Conservation (phyloP, 2,113 vertebrate species). For the Chamaetylas fuelleborni region DNA sequence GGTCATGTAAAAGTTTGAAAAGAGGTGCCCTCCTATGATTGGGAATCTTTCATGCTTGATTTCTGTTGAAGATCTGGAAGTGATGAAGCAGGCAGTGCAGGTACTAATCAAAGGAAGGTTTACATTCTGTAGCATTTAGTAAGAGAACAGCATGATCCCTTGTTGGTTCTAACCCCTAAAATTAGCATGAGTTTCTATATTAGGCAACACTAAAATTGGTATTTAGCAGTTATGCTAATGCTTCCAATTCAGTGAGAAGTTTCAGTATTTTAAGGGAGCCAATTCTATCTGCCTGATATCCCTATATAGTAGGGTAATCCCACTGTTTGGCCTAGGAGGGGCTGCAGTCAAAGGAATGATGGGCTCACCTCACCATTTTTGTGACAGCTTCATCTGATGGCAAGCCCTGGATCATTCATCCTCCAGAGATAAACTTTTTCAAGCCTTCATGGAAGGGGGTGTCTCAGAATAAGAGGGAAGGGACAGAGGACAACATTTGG, state of each 20-base stretch:
- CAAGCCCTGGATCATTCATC: background rate
- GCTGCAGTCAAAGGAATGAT: background rate
- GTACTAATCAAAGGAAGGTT: background rate
- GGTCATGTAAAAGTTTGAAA: background rate
- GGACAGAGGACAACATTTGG: background rate
- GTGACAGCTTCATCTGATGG: background rate
- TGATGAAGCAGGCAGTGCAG: background rate
- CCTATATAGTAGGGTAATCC: background rate
- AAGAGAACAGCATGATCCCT: background rate
- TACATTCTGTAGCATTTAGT: background rate
- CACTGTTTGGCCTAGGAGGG: background rate
- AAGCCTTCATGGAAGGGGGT: background rate
- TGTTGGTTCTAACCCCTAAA: background rate
- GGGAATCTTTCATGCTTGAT: background rate
- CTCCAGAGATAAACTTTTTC: background rate
- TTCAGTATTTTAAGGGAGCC: background rate
- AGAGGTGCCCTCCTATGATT: background rate
- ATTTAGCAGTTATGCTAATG: background rate
- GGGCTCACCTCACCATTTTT: background rate
- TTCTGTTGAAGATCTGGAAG: background rate
- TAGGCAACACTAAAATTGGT: background rate
- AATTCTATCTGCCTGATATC: background rate
- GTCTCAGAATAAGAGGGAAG: background rate
- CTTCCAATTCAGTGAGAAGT: background rate
- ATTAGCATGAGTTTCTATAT: background rate